Evolutionary conservation across 2,888 invertebrate species (phyloP), one percentile per base, ranked within the genome.

Genomic region (Dicyrtoma fusca): DNA sequence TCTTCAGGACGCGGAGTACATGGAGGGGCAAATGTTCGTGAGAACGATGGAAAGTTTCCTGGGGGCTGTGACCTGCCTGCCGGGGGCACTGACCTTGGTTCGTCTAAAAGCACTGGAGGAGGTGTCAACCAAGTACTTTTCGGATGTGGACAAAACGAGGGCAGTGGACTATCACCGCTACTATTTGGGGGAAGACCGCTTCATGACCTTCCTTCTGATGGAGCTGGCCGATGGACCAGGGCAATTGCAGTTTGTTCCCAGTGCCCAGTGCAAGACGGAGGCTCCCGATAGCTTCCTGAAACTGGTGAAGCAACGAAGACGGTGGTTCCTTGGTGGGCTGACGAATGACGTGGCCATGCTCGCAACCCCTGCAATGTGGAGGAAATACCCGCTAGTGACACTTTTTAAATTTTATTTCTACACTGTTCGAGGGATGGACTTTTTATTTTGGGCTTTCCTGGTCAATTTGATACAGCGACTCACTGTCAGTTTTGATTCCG

Each of bases 111-210:
- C 76, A 19, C 59, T 76, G 8, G 71, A 73, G 68, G 25, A 72
- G 42, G 74, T 76, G 14, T 68, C 74, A 1, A 61, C 72, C 4
- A 62, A 74, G 59, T 76, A 76, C 61, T 76, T 74, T 42, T 57
- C 62, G 5, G 69, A 74, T 3, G 53, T 71, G 19, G 72, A 75
- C 34, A 34, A 8, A 34, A 34, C 34, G 34, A 73, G 62, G 13
- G n/a, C 62, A 34, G 69, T 71, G n/a, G 57, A 57, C 44, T 69
- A 59, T 19, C 71, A 71, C 44, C 55, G 75, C 26, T 69, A 57
- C 42, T 69, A 71, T 19, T 57, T 76, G n/a, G 76, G 76, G 6
- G 76, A 76, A 63, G 76, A 76, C 64, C 72, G 76, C 1, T 74
- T 71, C 71, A 70, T 76, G 69, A 76, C 76, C 17, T 76, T 55